A percentile compares a stretch with the other conserved stretches of the same genome.
Conservation (phyloP, 2,113 vertebrate species). For the Gymnobelideus leadbeateri region DNA sequence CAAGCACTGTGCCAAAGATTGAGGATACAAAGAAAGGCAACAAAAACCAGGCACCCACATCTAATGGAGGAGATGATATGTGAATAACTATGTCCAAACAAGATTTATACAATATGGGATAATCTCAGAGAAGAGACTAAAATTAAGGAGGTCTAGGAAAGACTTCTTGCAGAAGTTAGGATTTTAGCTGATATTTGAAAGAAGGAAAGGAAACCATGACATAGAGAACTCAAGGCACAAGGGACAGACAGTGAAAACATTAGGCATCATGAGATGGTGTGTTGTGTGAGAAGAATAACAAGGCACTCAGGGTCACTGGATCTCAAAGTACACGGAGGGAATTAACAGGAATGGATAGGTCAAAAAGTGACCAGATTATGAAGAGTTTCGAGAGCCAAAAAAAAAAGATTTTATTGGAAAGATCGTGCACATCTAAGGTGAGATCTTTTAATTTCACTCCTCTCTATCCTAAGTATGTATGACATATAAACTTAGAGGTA, state of each 20-base stretch:
- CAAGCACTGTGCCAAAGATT: background rate
- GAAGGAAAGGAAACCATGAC: background rate
- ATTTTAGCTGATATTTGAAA: background rate
- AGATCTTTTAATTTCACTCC: background rate
- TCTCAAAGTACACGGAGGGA: background rate
- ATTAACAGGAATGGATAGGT: background rate
- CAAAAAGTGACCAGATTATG: background rate
- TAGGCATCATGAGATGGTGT: background rate
- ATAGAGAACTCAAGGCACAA: background rate
- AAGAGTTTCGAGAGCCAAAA: background rate
- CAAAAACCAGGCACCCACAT: background rate
- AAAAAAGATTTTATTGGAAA: background rate
- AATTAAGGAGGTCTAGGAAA: background rate
- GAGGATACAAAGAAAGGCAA: background rate
- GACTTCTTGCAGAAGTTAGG: background rate
- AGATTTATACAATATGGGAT: background rate
- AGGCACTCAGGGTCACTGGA: background rate
- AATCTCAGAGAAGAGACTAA: background rate
- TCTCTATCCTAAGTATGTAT: background rate
- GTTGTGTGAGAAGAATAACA: background rate
- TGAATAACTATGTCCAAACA: background rate
- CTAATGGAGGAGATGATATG: background rate
- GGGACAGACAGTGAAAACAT: background rate
- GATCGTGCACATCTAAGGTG: background rate
- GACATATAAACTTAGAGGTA: background rate